Conservation (phyloP, 1,140 invertebrate genomes). For the Galleria mellonella region DNA sequence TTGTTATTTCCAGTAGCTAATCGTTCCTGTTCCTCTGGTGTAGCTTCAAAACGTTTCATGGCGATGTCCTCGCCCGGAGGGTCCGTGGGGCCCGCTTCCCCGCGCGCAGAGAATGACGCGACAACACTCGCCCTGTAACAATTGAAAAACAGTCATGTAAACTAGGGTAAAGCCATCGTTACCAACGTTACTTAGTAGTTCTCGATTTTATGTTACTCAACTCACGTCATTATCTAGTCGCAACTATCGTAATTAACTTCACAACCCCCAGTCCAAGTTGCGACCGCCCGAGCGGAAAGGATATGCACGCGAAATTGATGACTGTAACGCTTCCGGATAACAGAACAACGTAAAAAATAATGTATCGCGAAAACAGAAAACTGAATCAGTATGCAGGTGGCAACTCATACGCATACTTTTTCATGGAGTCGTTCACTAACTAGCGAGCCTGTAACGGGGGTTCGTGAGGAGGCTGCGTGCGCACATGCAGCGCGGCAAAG, state of each 20-base stretch:
- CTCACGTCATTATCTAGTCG: constrained; percentile 49
- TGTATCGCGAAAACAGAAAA: constrained; percentile 26
- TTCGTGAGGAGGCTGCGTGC: constrained; percentile 57
- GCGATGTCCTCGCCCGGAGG: constrained; percentile 45
- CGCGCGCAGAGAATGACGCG: constrained; percentile 39
- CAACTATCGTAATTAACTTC: constrained; percentile 11
- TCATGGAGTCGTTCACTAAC: constrained; percentile 15
- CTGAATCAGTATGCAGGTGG: constrained; percentile 12
- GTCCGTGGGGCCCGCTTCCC: constrained; percentile 48
- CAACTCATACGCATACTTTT: constrained; percentile 27
- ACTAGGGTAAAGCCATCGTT: neutral
- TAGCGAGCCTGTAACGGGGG: constrained; percentile 7
- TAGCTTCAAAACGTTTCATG: constrained; percentile 67
- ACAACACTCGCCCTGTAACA: constrained; percentile 53
- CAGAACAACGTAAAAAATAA: constrained; percentile 23
- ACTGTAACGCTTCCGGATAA: constrained; percentile 29
- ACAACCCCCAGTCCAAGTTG: constrained; percentile 22
- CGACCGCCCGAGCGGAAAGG: constrained; percentile 30
- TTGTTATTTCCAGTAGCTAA: constrained; percentile 66
- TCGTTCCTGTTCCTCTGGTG: constrained; percentile 64
- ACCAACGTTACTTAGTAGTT: neutral
- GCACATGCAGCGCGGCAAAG: constrained; percentile 49
- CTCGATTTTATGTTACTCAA: constrained; percentile 8
- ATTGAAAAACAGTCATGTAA: constrained; percentile 9
- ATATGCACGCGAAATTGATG: constrained; percentile 27